Base-by-base conservation (phyloP, 2,797 vertebrate species). In the Microctenopoma steveboyesi region DNA sequence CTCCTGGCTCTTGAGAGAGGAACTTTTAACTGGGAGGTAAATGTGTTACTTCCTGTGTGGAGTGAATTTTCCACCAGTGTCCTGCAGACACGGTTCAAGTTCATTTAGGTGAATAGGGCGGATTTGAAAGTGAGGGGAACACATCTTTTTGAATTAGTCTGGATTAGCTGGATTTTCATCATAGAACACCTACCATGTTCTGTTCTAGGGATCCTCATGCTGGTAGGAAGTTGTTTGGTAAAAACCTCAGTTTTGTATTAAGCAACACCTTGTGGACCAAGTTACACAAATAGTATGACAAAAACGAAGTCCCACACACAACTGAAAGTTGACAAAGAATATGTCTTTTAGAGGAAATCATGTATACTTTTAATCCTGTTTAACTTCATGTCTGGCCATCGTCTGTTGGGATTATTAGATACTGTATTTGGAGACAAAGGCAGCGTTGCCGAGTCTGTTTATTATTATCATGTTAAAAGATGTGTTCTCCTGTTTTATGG, bases 381-480 rank as follows among this genome's bases (percentile, higher is more conserved):
- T 68, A 60, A 72, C 74, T 83, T 73, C 74, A 78, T 71, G 78
- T 46, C 3, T 1, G 67, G 74, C 49, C 48, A 73, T 77, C 52
- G 54, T 75, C 57, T 81, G 69, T 84, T 86, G 76, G 59, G 80
- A 82, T 83, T 72, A 39, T 51, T 46, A 66, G 60, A 71, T 30
- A 30, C 28, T 30, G 28, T 72, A 47, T 76, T 82, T 81, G 62
- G 80, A 83, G 74, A 85, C 67, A 82, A 70, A 64, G 78, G 67
- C 89, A 46, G 56, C 39, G 60, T 72, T 87, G 69, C 57, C 59
- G 49, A 76, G 83, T 88, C 91, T 93, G 93, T 85, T 92, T 82
- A 76, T 90, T 86, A 93, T 93, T 90, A 91, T 79, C 76, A 76
- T 75, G 43, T 83, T 91, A 88, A 78, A 74, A 88, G 89, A 93